These are phyloP conservation scores for Chloroceryle aenea DNA, from an alignment of 2,113 vertebrate genomes.

Conservation along the genomic window DNA sequence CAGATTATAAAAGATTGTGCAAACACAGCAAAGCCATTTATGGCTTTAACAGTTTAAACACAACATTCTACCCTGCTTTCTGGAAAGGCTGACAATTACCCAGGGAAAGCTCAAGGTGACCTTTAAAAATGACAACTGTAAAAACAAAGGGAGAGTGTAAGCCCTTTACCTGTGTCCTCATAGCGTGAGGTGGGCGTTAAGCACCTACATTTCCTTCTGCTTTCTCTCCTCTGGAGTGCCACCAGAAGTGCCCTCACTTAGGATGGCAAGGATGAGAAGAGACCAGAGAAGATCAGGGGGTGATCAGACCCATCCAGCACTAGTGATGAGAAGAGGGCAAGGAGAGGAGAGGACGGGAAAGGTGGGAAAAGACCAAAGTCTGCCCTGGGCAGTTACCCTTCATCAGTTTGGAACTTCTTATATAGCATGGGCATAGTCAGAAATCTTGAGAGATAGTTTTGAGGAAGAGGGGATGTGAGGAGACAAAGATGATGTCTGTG, in stretches of 20 bases:
- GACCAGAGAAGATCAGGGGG: fast-evolving
- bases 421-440: background rate
- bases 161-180: background rate
- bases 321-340: background rate
- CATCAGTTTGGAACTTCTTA: background rate
- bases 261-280: background rate
- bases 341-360: background rate
- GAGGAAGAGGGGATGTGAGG: background rate
- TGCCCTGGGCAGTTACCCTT: background rate
- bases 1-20: background rate
- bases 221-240: background rate
- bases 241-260: background rate
- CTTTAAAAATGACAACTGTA: background rate
- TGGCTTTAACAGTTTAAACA: background rate
- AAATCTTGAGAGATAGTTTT: background rate
- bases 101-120: background rate
- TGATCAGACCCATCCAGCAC: background rate
- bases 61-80: background rate
- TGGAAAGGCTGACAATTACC: background rate
- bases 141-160: fast-evolving
- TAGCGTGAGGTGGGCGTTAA: background rate
- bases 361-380: background rate
- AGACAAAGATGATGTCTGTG: background rate
- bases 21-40: background rate
- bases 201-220: background rate